These are phyloP conservation scores for Drosophila sp. DNA, from an alignment of 1,140 invertebrate species.

Conservation along the genomic window DNA sequence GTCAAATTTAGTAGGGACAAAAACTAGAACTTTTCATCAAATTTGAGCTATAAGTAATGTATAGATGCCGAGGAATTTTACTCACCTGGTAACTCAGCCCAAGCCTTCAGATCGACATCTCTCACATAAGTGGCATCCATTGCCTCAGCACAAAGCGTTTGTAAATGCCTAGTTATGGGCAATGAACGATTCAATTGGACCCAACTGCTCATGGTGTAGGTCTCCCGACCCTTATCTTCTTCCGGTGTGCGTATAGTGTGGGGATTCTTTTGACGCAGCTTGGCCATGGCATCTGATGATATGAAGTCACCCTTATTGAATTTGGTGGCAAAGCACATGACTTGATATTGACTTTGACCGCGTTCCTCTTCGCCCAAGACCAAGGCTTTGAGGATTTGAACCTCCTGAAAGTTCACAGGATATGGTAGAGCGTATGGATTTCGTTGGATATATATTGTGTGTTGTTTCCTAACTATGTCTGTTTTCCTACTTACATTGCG, in stretches of 20 bases:
- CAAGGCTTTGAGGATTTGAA: conserved; percentile 94
- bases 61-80: background rate
- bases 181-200: conserved; percentile 87
- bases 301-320: conserved; percentile 96
- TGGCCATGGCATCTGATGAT: conserved; percentile 98
- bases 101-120: conserved; percentile 90
- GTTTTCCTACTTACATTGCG: conserved; percentile 90
- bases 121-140: conserved; percentile 90
- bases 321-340: conserved; percentile 95
- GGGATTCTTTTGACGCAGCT: conserved; percentile 96
- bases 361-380: conserved; percentile 98
- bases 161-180: conserved; percentile 90
- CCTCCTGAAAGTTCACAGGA: conserved; percentile 87
- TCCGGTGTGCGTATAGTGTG: conserved; percentile 92
- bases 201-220: conserved; percentile 92
- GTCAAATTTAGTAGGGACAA: too few species aligned
- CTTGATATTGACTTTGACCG: conserved; percentile 94
- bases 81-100: conserved; percentile 90
- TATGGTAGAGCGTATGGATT: background rate
- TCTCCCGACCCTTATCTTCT: conserved; percentile 92
- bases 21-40: too few species aligned
- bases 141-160: conserved; percentile 90
- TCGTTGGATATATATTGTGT: background rate
- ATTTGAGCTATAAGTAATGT: too few species aligned
- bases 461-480: too few species aligned